These are phyloP conservation scores for Cyanocitta stelleri DNA, from an alignment of 2,113 vertebrate species.

Conservation along the genomic window DNA sequence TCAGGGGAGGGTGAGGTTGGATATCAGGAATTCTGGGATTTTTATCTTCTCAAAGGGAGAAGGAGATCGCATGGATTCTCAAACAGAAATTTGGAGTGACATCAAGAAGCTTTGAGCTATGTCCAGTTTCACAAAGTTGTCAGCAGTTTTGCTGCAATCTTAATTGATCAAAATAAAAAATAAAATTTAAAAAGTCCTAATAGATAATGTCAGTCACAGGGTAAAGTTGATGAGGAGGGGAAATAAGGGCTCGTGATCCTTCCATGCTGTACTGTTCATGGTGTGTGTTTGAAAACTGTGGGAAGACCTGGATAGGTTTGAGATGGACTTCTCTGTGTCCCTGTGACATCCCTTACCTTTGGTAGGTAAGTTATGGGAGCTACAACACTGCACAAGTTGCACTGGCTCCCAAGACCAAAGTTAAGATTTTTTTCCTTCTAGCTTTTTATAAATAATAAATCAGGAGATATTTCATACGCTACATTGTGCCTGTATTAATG, in stretches of 20 bases:
- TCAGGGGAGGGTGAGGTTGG: neutral
- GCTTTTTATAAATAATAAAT: neutral
- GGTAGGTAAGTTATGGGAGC: neutral
- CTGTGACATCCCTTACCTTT: neutral
- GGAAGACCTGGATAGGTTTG: neutral
- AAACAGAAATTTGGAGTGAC: neutral
- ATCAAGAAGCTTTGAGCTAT: neutral
- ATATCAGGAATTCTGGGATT: neutral
- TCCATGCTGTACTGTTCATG: neutral
- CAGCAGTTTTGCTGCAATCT: neutral
- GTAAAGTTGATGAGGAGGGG: neutral
- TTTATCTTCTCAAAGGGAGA: neutral
- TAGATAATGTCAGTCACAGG: neutral
- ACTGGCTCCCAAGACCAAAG: neutral
- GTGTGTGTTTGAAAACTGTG: rapidly evolving
- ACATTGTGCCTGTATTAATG: neutral
- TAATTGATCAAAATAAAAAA: neutral
- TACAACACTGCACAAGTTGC: neutral
- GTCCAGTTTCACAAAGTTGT: neutral
- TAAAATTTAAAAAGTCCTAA: neutral
- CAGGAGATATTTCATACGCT: neutral
- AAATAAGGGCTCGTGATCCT: rapidly evolving
- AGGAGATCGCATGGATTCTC: neutral
- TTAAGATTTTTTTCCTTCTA: neutral
- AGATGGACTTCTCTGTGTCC: neutral